Evolutionary conservation across 2,797 vertebrate species (phyloP).

Genomic region (Lagorchestes hirsutus): DNA sequence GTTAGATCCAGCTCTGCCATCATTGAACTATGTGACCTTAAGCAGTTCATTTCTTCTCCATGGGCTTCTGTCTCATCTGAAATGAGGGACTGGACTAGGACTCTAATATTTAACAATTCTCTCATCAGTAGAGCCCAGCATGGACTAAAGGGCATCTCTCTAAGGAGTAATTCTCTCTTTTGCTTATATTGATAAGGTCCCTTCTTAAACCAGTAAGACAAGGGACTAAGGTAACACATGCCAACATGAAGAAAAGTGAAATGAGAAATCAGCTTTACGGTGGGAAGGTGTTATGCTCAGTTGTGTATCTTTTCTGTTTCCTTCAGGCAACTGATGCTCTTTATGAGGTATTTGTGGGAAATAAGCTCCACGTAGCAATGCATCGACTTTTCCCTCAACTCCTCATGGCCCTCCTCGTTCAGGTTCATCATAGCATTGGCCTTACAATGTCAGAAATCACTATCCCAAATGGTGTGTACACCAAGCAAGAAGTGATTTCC

Average conservation of each 20-base stretch:
- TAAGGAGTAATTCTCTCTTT: not conserved
- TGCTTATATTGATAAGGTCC: not conserved
- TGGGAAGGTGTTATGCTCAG: conserved; percentile 1
- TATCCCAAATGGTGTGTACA: conserved; percentile 63
- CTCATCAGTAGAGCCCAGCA: not conserved
- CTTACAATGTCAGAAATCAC: conserved; percentile 70
- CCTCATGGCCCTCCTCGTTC: conserved; percentile 72
- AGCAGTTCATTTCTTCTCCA: not conserved
- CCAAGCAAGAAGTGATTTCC: conserved; percentile 41
- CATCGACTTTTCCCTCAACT: conserved; percentile 80
- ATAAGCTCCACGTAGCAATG: conserved; percentile 61
- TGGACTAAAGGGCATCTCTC: not conserved
- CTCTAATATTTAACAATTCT: not conserved
- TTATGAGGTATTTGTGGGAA: conserved; percentile 77
- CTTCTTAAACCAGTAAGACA: not conserved
- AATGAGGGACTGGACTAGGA: not conserved
- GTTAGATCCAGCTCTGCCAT: not conserved
- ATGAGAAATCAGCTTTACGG: not conserved
- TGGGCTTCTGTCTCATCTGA: not conserved
- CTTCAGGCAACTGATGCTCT: conserved; percentile 75
- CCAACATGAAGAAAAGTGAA: conserved; percentile 10
- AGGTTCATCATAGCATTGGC: conserved; percentile 76
- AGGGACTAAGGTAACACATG: conserved; percentile 16
- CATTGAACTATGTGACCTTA: not conserved
- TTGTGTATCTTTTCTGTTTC: conserved; percentile 51